Evolutionary conservation across 2,888 invertebrate genomes (phyloP).

Genomic region (Aromia moschata): DNA sequence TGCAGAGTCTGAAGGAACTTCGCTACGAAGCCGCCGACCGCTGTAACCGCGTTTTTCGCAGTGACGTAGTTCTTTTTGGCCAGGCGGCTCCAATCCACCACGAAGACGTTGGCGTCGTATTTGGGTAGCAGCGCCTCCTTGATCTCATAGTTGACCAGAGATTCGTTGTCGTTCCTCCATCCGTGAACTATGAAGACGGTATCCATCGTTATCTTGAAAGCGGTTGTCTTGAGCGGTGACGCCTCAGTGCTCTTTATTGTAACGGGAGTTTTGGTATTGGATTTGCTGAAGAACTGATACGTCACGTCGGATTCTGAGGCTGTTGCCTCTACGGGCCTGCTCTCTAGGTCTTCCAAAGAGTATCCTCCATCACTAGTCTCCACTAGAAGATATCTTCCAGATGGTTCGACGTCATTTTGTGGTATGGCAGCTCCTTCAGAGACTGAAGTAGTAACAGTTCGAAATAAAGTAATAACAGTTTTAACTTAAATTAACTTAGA

Average conservation of each 20-base stretch:
- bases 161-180: constrained; percentile 50
- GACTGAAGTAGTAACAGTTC: too few relatives aligned
- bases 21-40: background rate
- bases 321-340: background rate
- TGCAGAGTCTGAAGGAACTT: background rate
- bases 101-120: constrained; percentile 54
- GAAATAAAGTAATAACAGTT: too few relatives aligned
- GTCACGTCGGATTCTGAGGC: background rate
- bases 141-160: constrained; percentile 44
- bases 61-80: background rate
- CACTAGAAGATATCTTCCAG: background rate
- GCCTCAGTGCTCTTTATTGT: background rate
- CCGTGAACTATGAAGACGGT: constrained; percentile 56
- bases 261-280: background rate
- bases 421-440: too few relatives aligned
- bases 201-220: constrained; percentile 40
- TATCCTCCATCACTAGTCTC: background rate
- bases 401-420: too few relatives aligned
- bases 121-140: constrained; percentile 42
- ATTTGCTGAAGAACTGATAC: constrained; percentile 9
- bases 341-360: background rate
- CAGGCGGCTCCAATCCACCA: constrained; percentile 52
- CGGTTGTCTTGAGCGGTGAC: constrained; percentile 20
- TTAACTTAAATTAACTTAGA: too few relatives aligned
- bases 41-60: background rate